Evolutionary conservation across 2,113 vertebrate species (phyloP).

Genomic region (Plecturocebus donacophilus): DNA sequence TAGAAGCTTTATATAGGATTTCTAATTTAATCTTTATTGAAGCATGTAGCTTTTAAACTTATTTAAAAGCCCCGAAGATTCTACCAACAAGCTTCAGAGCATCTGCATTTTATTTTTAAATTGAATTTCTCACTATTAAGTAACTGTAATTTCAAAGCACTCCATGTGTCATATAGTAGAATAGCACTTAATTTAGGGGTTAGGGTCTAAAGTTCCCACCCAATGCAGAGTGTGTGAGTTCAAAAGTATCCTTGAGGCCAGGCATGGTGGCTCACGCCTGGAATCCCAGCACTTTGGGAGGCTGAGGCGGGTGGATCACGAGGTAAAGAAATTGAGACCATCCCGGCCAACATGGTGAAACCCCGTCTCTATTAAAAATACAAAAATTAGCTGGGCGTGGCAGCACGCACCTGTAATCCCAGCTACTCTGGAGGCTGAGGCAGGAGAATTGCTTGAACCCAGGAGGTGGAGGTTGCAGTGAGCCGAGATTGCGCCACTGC

Average conservation of each 20-base stretch:
- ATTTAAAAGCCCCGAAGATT: slow-evolving; percentile 29
- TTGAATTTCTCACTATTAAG: not conserved
- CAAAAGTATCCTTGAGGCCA: not conserved
- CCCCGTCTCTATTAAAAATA: too few species aligned
- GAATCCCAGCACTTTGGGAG: too few species aligned
- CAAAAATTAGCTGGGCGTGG: too few species aligned
- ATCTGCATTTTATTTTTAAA: slow-evolving; percentile 53
- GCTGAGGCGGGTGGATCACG: too few species aligned
- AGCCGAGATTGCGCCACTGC: too few species aligned
- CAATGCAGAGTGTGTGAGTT: not conserved
- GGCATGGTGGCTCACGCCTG: too few species aligned
- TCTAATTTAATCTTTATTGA: slow-evolving; percentile 53
- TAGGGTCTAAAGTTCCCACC: not conserved
- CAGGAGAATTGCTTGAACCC: too few species aligned
- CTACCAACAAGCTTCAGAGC: not conserved
- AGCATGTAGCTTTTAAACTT: not conserved
- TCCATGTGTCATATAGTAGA: not conserved
- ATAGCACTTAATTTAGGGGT: not conserved
- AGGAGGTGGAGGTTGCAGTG: too few species aligned
- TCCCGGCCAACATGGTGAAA: too few species aligned
- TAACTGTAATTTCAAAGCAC: not conserved
- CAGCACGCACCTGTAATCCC: too few species aligned
- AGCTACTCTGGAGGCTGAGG: too few species aligned
- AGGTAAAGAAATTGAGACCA: too few species aligned
- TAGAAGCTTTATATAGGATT: not conserved